A percentile compares a stretch with the other conserved stretches of the same genome.
Evolutionary conservation across 2,797 vertebrate species (phyloP).

Genomic region (Etheostoma nigrum): DNA sequence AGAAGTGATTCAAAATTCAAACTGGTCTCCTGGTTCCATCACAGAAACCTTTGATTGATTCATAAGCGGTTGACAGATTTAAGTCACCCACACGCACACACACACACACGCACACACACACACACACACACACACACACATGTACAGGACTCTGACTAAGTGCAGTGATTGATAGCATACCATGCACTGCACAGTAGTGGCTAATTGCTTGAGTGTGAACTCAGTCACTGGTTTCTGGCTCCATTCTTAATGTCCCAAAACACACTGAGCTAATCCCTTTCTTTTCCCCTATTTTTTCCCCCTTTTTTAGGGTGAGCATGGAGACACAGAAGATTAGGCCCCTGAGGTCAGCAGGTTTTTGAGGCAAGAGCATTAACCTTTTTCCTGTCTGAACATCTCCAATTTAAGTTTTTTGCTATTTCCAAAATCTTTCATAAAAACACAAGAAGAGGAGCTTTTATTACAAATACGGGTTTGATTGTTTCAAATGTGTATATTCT

Average conservation of each 20-base stretch:
- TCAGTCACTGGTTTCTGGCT: constrained; percentile 37
- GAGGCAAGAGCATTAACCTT: constrained; percentile 23
- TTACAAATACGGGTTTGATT: constrained; percentile 4
- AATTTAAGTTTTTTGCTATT: constrained; percentile 7
- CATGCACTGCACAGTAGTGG: constrained; percentile 35
- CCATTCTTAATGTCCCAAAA: constrained; percentile 42
- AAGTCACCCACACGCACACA: not conserved
- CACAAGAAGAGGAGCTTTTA: not conserved
- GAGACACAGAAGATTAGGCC: constrained; percentile 34
- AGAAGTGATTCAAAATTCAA: constrained; percentile 60
- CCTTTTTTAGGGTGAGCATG: constrained; percentile 39
- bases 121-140: not conserved
- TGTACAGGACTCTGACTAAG: constrained; percentile 22
- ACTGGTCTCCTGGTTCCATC: constrained; percentile 45
- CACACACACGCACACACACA: not conserved
- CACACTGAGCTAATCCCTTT: constrained; percentile 44
- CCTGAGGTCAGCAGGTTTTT: constrained; percentile 42
- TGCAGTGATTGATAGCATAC: constrained; percentile 51
- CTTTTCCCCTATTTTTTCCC: constrained; percentile 26
- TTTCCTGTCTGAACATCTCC: not conserved
- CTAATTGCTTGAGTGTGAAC: constrained; percentile 56
- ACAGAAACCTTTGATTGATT: constrained; percentile 53
- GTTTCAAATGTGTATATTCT: constrained; percentile 13
- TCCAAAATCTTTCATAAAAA: not conserved
- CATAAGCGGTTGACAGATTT: constrained; percentile 11